Conservation (phyloP, 2,797 vertebrate genomes). For the Aldrovandia affinis region DNA sequence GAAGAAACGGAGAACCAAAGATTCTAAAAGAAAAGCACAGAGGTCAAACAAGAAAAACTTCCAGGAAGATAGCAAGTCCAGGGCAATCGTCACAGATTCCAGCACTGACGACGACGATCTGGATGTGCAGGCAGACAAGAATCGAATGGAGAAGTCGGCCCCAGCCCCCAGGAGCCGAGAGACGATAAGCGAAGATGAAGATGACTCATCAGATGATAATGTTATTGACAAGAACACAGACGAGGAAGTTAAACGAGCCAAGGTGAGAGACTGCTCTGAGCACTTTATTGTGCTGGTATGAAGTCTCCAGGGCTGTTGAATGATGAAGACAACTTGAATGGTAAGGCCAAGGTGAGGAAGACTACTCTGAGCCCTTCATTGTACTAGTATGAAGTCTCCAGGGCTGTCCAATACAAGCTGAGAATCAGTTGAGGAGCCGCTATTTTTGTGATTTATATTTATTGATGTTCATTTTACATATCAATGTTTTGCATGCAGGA, state of each 20-base stretch:
- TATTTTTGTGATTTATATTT: neutral
- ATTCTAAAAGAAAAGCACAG: slow-evolving; percentile 75
- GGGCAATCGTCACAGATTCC: slow-evolving; percentile 92
- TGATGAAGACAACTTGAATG: too few relatives aligned
- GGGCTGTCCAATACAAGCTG: neutral
- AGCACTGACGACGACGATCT: slow-evolving; percentile 84
- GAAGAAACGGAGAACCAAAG: slow-evolving; percentile 69
- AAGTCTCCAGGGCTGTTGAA: neutral
- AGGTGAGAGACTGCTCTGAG: slow-evolving; percentile 41
- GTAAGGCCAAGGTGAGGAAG: too few relatives aligned
- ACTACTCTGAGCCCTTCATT: too few relatives aligned
- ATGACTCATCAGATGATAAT: slow-evolving; percentile 38
- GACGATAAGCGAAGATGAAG: slow-evolving; percentile 35
- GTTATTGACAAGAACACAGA: slow-evolving; percentile 44
- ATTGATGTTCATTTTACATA: neutral
- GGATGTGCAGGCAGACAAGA: slow-evolving; percentile 66
- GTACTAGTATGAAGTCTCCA: neutral
- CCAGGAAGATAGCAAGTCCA: slow-evolving; percentile 79
- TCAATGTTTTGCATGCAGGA: neutral
- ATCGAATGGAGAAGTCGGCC: slow-evolving; percentile 47
- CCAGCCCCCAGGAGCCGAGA: slow-evolving; percentile 38
- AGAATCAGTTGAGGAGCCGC: neutral
- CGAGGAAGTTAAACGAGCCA: slow-evolving; percentile 62
- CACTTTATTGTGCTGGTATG: too few relatives aligned
- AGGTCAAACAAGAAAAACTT: slow-evolving; percentile 72